Evolutionary conservation across 2,113 vertebrate genomes (phyloP).

Genomic region (Gasterosteus aculeatus): DNA sequence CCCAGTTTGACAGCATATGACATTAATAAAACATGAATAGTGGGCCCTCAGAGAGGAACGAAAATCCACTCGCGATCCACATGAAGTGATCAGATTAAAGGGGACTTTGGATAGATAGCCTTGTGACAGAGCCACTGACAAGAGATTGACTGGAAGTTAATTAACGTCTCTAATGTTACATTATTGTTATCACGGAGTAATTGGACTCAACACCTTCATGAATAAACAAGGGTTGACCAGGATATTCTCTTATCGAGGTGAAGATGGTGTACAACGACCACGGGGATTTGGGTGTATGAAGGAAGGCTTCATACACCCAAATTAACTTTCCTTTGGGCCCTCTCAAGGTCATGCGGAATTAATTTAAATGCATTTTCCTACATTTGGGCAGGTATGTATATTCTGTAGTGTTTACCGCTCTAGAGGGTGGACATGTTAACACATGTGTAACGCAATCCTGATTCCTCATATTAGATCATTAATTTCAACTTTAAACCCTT

Average conservation of each 20-base stretch:
- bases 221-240: slow-evolving; percentile 8
- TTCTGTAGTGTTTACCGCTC: slow-evolving; percentile 18
- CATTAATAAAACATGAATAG: slow-evolving; percentile 83
- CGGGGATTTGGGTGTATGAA: slow-evolving; percentile 20
- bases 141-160: slow-evolving; percentile 36
- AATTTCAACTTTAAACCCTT: neutral
- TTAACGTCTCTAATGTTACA: slow-evolving; percentile 32
- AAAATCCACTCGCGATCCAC: slow-evolving; percentile 61
- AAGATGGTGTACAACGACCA: slow-evolving; percentile 2
- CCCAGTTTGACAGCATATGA: slow-evolving; percentile 73
- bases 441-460: slow-evolving; percentile 3
- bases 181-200: slow-evolving; percentile 41
- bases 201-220: slow-evolving; percentile 7
- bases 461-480: neutral
- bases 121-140: slow-evolving; percentile 37
- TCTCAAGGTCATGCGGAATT: slow-evolving; percentile 9
- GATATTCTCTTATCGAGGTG: slow-evolving; percentile 8
- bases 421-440: slow-evolving; percentile 11
- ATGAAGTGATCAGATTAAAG: slow-evolving; percentile 65
- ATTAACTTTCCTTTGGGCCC: slow-evolving; percentile 18
- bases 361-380: slow-evolving; percentile 44
- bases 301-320: no score
- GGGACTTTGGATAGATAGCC: slow-evolving; percentile 46
- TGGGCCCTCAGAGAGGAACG: slow-evolving; percentile 41
- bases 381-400: slow-evolving; percentile 21